phyloP scores from a whole-genome alignment of 2,888 invertebrate genomes.

The Morpho achilles region DNA sequence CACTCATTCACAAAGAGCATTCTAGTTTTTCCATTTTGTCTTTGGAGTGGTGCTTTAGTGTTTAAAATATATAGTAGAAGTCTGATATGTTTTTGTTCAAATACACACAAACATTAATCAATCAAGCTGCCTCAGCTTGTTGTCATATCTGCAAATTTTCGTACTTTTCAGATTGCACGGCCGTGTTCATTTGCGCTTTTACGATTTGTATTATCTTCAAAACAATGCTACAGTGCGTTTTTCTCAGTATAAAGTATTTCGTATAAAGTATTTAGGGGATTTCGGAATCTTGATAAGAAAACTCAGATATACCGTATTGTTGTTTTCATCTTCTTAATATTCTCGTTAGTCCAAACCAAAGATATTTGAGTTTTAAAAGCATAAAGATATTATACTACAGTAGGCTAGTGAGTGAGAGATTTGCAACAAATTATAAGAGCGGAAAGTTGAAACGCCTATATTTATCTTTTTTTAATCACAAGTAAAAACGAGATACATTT shows the following conservation, averaged over 20 bases:
- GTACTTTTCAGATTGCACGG: constrained; percentile 12
- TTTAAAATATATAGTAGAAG: not conserved
- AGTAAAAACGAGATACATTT: no score
- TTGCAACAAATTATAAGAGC: no score
- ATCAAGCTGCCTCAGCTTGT: constrained; percentile 17
- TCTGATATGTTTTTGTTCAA: constrained; percentile 1
- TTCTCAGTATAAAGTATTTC: constrained; percentile 7
- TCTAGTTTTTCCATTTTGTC: no score
- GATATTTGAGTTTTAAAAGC: no score
- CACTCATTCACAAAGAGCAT: no score
- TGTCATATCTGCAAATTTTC: constrained; percentile 14
- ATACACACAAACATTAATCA: constrained; percentile 19
- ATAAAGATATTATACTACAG: no score
- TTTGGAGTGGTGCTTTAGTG: no score
- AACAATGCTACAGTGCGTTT: constrained; percentile 14
- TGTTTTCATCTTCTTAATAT: not conserved
- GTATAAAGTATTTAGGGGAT: constrained; percentile 12
- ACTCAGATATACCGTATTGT: constrained; percentile 5
- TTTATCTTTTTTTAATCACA: no score
- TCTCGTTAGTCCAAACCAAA: not conserved
- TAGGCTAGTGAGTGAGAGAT: no score
- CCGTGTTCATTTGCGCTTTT: constrained; percentile 21
- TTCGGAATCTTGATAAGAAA: constrained; percentile 7
- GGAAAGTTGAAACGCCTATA: no score
- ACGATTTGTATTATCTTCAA: constrained; percentile 19